A percentile compares a stretch with the other conserved stretches of the same genome.
phyloP scores from a whole-genome alignment of 2,113 vertebrate genomes.

The Chinchilla lanigera region DNA sequence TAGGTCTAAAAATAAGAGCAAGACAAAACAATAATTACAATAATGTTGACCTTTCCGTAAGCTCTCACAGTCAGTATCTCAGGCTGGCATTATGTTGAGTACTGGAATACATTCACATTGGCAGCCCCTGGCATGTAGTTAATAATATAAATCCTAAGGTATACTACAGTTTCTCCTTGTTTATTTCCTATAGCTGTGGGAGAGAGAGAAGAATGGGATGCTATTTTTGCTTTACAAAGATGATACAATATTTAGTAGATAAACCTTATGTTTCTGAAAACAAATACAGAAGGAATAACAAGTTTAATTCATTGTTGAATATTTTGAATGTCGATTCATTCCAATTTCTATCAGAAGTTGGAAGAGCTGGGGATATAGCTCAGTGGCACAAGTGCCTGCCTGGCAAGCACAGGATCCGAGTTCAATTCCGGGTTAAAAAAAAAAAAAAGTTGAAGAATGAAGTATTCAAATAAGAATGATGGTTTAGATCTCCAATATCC shows the following conservation, averaged over 20 bases:
- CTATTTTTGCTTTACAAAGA: neutral
- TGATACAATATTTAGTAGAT: neutral
- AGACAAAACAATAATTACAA: neutral
- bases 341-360: neutral
- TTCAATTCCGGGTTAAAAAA: too few relatives aligned
- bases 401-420: too few relatives aligned
- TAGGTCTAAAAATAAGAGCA: neutral
- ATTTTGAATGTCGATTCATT: neutral
- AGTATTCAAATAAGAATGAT: neutral
- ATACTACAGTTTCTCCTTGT: neutral
- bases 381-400: too few relatives aligned
- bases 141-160: neutral
- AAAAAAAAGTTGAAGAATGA: neutral
- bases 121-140: neutral
- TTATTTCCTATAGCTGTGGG: neutral
- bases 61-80: neutral
- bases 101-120: neutral
- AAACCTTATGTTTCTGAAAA: neutral
- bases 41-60: neutral
- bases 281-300: neutral
- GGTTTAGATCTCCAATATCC: neutral
- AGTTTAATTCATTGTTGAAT: neutral
- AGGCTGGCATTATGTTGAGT: neutral
- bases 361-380: too few relatives aligned
- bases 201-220: neutral